Evolutionary conservation across 2,113 vertebrate species (phyloP).

Genomic region (Apaloderma vittatum): DNA sequence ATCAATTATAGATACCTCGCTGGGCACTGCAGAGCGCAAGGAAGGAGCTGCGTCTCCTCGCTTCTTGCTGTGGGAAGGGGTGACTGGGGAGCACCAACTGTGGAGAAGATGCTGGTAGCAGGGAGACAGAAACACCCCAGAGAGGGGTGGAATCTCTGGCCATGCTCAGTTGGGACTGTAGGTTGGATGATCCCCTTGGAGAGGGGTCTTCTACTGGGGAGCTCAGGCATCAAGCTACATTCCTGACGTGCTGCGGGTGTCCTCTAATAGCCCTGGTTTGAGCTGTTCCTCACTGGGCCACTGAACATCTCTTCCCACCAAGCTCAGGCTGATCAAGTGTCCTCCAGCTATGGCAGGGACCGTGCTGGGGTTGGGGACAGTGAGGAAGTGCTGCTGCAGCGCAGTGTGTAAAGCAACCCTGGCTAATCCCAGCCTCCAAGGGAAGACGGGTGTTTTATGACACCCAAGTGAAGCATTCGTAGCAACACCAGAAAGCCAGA

Average conservation of each 20-base stretch:
- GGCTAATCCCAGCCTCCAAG: not conserved
- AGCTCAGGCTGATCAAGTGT: not conserved
- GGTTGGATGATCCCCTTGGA: not conserved
- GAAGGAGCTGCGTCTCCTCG: not conserved
- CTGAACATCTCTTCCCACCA: not conserved
- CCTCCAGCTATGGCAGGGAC: not conserved
- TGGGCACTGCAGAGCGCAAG: not conserved
- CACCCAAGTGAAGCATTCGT: not conserved
- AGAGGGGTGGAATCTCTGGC: not conserved
- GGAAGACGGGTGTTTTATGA: not conserved
- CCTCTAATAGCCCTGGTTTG: not conserved
- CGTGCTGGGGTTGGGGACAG: not conserved
- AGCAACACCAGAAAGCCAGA: not conserved
- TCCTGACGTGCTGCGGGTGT: not conserved
- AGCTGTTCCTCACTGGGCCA: not conserved
- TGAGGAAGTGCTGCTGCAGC: not conserved
- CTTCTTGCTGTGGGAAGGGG: not conserved
- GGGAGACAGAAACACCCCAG: not conserved
- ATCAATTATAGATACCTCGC: fast-evolving
- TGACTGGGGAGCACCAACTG: not conserved
- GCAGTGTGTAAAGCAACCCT: not conserved
- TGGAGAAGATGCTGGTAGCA: not conserved
- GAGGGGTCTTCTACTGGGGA: not conserved
- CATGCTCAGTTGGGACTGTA: not conserved
- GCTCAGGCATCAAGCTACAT: not conserved